A percentile compares a stretch with the other conserved stretches of the same genome.
Evolutionary conservation across 2,113 vertebrate species (phyloP).

Genomic region (Mixornis gularis): DNA sequence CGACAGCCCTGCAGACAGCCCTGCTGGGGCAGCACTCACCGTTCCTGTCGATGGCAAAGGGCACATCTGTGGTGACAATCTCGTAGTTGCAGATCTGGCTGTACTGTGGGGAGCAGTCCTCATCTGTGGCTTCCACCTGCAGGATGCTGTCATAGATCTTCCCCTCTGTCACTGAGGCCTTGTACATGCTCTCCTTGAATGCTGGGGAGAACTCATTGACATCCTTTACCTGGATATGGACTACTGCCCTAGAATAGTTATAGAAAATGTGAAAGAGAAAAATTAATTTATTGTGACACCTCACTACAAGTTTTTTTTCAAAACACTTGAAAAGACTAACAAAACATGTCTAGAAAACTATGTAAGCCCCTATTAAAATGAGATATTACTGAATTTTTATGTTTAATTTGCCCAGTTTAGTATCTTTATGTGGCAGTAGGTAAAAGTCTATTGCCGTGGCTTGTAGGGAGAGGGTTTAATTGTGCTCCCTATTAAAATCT

Average conservation of each 20-base stretch:
- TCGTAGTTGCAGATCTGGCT: constrained; percentile 98
- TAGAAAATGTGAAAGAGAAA: not conserved
- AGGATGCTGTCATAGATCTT: constrained; percentile 95
- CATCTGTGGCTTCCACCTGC: constrained; percentile 91
- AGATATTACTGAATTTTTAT: not conserved
- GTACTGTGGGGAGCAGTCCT: constrained; percentile 95
- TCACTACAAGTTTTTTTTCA: not conserved
- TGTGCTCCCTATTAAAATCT: not conserved
- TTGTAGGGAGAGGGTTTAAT: not conserved
- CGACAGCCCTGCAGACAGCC: not conserved
- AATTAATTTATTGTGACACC: not conserved
- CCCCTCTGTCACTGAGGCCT: constrained; percentile 84
- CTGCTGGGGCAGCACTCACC: constrained; percentile 75
- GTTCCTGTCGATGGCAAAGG: constrained; percentile 95
- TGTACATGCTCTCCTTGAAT: constrained; percentile 87
- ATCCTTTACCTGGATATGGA: constrained; percentile 95
- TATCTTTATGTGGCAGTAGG: not conserved
- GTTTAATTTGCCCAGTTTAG: not conserved
- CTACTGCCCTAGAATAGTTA: constrained; percentile 82
- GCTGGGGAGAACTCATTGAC: constrained; percentile 92
- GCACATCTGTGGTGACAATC: constrained; percentile 84
- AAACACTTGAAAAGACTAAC: not conserved
- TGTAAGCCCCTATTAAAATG: not conserved
- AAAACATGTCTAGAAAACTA: not conserved
- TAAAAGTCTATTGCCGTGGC: not conserved